Evolutionary conservation across 2,888 invertebrate species (phyloP), one percentile per base, ranked within the genome.

Genomic region (Tetanocera ferruginea): DNA sequence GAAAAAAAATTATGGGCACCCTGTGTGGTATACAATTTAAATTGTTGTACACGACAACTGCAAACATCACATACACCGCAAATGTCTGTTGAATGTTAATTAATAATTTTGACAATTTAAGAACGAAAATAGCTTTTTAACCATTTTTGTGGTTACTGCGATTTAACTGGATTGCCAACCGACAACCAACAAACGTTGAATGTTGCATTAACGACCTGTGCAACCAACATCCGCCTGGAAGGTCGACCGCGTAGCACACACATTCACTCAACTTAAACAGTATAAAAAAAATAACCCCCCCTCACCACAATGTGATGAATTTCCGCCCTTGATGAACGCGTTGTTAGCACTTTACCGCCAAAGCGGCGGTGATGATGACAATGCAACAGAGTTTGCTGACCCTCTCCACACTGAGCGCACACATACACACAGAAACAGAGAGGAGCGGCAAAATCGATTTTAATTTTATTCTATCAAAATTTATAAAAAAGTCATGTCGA

Each of bases 161-260:
- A 17, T 72, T 57, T 28, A 25, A 52, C 55, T 66, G 28, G 31
- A 51, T 60, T 43, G 31, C 23, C 73, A 62, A 60, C 31, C 66
- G 34, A 19, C 69, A 5, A 57, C 8, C 49, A 14, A 31, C 3
- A 25, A 60, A 60, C 60, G 23, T 43, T 43, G 43, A 43, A 43
- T 43, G 43, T 43, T 43, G 43, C 11, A 43, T 43, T 43, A 43
- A 19, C 57, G 25, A 11, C 49, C 69, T 25, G 28, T 28, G 9
- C 55, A 55, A 8, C 28, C 52, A 55, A 37, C n/a, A 31, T 19
- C 34, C 34, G 57, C 11, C 23, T n/a, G 14, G 5, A 23, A 34
- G 79, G 76, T 78, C 80, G 82, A 80, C 79, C 82, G 83, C 78
- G 69, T 80, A 79, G 37, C 78, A 74, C 80, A 78, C 81, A 78